Evolutionary conservation across 2,797 vertebrate genomes (phyloP), one percentile per base, ranked within the genome.

Genomic region (Smutsia gigantea): DNA sequence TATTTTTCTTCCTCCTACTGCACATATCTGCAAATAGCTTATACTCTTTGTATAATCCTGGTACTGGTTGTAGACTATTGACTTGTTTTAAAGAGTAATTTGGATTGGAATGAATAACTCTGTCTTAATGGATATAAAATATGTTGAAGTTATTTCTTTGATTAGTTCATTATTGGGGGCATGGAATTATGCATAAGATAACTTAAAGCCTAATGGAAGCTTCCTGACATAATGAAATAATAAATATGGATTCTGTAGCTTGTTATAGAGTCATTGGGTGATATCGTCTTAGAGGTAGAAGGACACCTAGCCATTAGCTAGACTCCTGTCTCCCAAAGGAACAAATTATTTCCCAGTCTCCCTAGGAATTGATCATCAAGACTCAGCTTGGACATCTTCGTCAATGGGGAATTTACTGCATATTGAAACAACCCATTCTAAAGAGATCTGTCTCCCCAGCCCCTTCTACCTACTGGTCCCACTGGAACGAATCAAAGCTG

Each of bases 51-150:
- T 89, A 57, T 90, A 95, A 96, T 93, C 95, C 68, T 46, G 92
- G 53, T 51, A 89, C 86, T 85, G 59, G 61, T 37, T 79, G 84
- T 95, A 98, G 95, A 96, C 94, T 97, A 61, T 94, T 98, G 94
- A 97, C 87, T 97, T 97, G 66, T 97, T 98, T 98, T 84, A 88
- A 91, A 95, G 95, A 92, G 27, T 77, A 88, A 85, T 88, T 98
- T 97, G 96, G 88, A 94, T 53, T 64, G 87, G 90, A 61, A 97
- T 94, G 71, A 92, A 95, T 96, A 98, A 97, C 96, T 97, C 86
- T 98, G 94, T 87, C 34, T 97, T 95, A 84, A 96, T 96, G 95
- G 71, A 95, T 97, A 95, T 93, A 96, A 98, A 97, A 98, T 51
- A 68, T 49, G 87, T 96, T 98, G 92, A 95, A 98, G 74, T 0